These are phyloP conservation scores for Alexandromys fortis DNA, from an alignment of 2,113 vertebrate genomes.

Conservation along the genomic window DNA sequence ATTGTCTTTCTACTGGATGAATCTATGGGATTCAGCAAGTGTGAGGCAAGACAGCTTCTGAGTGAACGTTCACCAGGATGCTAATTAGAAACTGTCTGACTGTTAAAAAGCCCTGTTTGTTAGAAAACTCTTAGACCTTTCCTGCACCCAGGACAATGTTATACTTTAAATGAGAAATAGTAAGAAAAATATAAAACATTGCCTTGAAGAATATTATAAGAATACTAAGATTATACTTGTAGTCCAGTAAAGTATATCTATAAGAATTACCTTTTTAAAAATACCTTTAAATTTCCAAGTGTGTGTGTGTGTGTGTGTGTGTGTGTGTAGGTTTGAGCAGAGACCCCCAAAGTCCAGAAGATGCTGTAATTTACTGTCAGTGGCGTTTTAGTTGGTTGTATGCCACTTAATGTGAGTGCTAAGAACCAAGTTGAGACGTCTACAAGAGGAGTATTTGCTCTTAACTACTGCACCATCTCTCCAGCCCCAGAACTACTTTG, in stretches of 20 bases:
- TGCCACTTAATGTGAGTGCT: not conserved
- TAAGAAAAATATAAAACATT: not conserved
- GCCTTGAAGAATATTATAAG: not conserved
- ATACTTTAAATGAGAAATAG: not conserved
- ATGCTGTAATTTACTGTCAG: too few species aligned
- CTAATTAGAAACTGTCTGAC: not conserved
- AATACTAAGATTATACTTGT: not conserved
- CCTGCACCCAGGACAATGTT: not conserved
- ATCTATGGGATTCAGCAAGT: not conserved
- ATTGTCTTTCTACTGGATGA: constrained; percentile 8
- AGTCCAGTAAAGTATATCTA: not conserved
- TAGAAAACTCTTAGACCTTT: not conserved
- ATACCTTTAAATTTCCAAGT: not conserved
- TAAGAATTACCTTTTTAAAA: not conserved
- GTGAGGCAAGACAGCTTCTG: not conserved
- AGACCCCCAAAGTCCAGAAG: not conserved
- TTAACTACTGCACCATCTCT: not conserved
- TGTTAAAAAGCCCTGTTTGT: not conserved
- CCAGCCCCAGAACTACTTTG: not conserved
- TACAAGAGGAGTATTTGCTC: not conserved
- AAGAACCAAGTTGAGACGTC: not conserved
- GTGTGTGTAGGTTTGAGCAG: not conserved
- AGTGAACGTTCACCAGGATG: not conserved
- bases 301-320: not conserved
- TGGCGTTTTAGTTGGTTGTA: not conserved